Conservation (phyloP, 1,140 invertebrate species). For the Drosophila nebulosa region DNA sequence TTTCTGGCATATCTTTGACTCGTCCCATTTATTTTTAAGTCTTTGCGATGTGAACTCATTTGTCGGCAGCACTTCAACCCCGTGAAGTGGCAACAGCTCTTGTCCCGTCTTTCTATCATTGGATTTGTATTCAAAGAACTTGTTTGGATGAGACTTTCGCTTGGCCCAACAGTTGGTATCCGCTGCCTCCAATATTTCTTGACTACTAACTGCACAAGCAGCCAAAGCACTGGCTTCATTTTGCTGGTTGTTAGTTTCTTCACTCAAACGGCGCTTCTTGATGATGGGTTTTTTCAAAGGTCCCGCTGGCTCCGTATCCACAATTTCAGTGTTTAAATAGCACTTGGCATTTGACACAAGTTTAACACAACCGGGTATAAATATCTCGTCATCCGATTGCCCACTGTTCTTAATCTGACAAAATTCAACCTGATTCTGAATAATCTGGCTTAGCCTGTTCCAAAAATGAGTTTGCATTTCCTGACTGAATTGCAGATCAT, state of each 20-base stretch:
- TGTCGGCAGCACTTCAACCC: constrained; percentile 9
- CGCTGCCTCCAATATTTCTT: constrained; percentile 19
- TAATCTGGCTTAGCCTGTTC: constrained; percentile 47
- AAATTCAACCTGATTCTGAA: constrained; percentile 47
- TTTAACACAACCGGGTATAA: neutral
- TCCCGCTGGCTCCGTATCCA: constrained; percentile 1
- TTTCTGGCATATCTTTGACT: constrained; percentile 30
- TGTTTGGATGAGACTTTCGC: constrained; percentile 11
- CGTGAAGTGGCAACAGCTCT: constrained; percentile 20
- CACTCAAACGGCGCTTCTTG: constrained; percentile 12
- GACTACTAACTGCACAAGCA: constrained; percentile 29
- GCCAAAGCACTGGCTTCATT: neutral
- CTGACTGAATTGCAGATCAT: constrained; percentile 44
- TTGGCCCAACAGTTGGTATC: constrained; percentile 33
- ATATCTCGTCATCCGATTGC: neutral
- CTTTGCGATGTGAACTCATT: constrained; percentile 48
- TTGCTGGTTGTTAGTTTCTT: neutral
- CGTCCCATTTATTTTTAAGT: constrained; percentile 47
- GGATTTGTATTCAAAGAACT: constrained; percentile 37
- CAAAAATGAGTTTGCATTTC: constrained; percentile 60
- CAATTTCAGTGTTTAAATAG: constrained; percentile 28
- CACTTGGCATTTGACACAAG: constrained; percentile 46
- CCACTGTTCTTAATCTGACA: neutral
- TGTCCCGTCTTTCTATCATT: constrained; percentile 4
- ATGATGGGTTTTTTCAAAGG: constrained; percentile 41